phyloP scores from a whole-genome alignment of 2,113 vertebrate species.

The Phrynocephalus versicolor region DNA sequence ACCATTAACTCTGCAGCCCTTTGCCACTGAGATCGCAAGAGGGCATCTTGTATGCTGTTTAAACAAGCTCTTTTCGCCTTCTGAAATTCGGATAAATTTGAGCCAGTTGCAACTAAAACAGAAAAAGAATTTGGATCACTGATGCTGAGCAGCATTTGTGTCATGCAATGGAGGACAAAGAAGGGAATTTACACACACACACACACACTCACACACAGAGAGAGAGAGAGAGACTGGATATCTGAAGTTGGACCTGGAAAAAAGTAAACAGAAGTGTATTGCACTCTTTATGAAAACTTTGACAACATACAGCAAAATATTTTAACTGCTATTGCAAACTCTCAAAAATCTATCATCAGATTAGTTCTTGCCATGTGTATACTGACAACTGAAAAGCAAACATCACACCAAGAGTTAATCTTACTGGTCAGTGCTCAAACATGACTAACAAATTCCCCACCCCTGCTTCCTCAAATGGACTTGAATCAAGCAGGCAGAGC shows the following conservation, averaged over 20 bases:
- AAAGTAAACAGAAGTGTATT: neutral
- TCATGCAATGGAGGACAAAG: neutral
- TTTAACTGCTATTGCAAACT: neutral
- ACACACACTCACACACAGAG: too few relatives aligned
- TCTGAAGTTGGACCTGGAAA: neutral
- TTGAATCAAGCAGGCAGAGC: too few relatives aligned
- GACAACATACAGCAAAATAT: neutral
- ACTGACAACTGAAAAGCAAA: neutral
- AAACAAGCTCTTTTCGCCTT: slow-evolving; percentile 77
- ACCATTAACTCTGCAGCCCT: slow-evolving; percentile 83
- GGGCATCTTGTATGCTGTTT: slow-evolving; percentile 78
- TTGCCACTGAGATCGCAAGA: slow-evolving; percentile 87
- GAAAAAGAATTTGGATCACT: neutral
- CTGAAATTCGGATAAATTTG: slow-evolving; percentile 73
- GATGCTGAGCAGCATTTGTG: neutral
- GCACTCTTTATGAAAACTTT: neutral
- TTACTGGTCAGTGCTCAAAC: neutral
- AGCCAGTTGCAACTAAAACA: slow-evolving; percentile 50
- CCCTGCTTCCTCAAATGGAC: too few relatives aligned
- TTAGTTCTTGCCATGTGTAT: neutral
- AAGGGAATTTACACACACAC: neutral
- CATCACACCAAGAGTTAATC: neutral
- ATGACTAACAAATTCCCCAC: neutral
- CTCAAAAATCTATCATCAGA: neutral
- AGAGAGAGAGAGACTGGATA: too few relatives aligned